A percentile compares a stretch with the other conserved stretches of the same genome.
Conservation (phyloP, 1,140 invertebrate species). For the Dreissena rostriformis region DNA sequence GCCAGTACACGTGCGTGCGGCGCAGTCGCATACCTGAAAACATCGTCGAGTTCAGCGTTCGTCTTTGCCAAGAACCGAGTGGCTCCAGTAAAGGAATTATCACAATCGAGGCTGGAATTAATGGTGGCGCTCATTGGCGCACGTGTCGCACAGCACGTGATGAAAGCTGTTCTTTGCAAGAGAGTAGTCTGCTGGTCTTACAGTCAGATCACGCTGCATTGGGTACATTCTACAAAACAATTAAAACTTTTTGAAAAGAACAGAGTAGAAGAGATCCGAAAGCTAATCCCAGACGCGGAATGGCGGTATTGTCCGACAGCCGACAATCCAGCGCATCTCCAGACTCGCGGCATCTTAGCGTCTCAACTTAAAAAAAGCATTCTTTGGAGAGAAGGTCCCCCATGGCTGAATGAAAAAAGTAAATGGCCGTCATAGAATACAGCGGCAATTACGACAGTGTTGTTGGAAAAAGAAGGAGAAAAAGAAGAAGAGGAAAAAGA, state of each 20-base stretch:
- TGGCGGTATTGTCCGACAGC: constrained; percentile 7
- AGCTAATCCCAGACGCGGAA: not conserved
- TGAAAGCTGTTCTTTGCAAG: not conserved
- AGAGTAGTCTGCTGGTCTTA: not conserved
- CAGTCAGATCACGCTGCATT: constrained; percentile 1
- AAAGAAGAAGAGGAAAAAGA: not conserved
- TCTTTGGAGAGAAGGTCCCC: constrained; percentile 5
- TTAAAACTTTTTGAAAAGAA: not conserved
- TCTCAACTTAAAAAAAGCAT: not conserved
- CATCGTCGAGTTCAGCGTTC: not conserved
- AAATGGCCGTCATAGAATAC: not conserved
- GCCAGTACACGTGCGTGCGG: not conserved
- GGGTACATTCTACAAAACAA: not conserved
- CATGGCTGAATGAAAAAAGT: not conserved
- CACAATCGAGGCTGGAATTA: not conserved
- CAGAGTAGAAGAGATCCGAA: constrained; percentile 6
- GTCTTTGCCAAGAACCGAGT: not conserved
- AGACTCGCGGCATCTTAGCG: not conserved
- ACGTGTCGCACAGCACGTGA: constrained; percentile 1
- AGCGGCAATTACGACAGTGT: not conserved
- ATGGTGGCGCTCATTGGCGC: not conserved
- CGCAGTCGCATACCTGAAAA: not conserved
- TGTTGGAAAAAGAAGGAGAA: not conserved
- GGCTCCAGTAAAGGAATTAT: not conserved
- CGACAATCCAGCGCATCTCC: not conserved